These are phyloP conservation scores for Papilio polytes DNA, from an alignment of 1,140 invertebrate species.

Conservation along the genomic window DNA sequence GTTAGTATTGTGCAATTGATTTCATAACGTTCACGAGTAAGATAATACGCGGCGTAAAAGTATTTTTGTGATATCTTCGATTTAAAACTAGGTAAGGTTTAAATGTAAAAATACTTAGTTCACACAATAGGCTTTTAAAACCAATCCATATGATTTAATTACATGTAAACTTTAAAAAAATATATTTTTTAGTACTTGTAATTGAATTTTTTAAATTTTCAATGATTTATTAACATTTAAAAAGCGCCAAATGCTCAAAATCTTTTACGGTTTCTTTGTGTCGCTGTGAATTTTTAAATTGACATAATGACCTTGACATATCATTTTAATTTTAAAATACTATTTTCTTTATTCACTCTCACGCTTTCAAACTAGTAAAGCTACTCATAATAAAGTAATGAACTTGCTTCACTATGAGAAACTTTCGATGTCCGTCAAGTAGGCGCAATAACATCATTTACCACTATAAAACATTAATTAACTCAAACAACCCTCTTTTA, in stretches of 20 bases:
- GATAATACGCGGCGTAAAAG: constrained; percentile 6
- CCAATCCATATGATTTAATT: no score
- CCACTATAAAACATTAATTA: not conserved
- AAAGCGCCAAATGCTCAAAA: no score
- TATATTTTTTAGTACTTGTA: no score
- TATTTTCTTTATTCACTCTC: constrained; percentile 25
- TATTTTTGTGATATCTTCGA: not conserved
- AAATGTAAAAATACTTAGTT: not conserved
- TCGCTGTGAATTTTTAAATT: not conserved
- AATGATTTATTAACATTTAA: no score
- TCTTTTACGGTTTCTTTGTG: not conserved
- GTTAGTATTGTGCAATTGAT: constrained; percentile 27
- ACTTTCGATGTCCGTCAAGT: constrained; percentile 35
- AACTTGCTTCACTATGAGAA: constrained; percentile 29
- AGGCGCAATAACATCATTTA: not conserved
- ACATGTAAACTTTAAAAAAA: no score
- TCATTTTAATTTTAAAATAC: not conserved
- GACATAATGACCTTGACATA: constrained; percentile 12
- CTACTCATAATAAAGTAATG: constrained; percentile 28
- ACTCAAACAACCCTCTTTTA: not conserved
- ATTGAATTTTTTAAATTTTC: no score
- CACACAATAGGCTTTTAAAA: not conserved
- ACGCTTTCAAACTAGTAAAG: constrained; percentile 32
- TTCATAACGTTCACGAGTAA: constrained; percentile 29
- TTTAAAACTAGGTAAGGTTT: not conserved